Evolutionary conservation across 2,113 vertebrate genomes (phyloP).

Genomic region (Cricetomys ansorgei): DNA sequence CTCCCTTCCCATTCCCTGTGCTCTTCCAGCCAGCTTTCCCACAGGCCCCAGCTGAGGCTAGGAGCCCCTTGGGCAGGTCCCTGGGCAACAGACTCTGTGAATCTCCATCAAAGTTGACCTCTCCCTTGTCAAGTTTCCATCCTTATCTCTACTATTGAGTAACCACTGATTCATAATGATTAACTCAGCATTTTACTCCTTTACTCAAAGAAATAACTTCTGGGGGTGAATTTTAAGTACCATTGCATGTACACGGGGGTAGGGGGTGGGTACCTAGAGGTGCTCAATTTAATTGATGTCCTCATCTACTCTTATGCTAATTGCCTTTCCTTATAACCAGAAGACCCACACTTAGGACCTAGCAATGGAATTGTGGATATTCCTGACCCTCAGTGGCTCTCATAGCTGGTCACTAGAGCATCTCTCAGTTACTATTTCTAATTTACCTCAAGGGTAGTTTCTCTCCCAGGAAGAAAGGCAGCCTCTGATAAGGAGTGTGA

Average conservation of each 20-base stretch:
- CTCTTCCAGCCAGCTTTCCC: conserved; percentile 1
- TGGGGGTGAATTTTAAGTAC: background rate
- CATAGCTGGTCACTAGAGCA: background rate
- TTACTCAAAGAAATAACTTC: background rate
- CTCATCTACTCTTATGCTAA: background rate
- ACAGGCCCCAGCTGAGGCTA: background rate
- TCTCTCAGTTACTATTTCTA: background rate
- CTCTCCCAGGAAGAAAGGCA: background rate
- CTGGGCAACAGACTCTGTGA: background rate
- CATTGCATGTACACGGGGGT: background rate
- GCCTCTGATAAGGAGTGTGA: background rate
- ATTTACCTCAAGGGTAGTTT: background rate
- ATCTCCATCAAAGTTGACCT: background rate
- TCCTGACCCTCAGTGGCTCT: background rate
- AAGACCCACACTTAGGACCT: background rate
- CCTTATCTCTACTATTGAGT: background rate
- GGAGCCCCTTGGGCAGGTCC: background rate
- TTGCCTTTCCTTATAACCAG: background rate
- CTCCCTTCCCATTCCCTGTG: background rate
- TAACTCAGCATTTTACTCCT: background rate
- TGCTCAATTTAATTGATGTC: background rate
- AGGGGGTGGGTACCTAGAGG: too few species aligned
- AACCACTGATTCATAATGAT: background rate
- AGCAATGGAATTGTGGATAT: background rate
- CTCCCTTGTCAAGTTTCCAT: background rate